Percentiles rank a stretch among this genome's conserved stretches.
These are phyloP conservation scores for Nephrotoma appendiculata DNA, from an alignment of 2,888 invertebrate species.

Conservation along the genomic window DNA sequence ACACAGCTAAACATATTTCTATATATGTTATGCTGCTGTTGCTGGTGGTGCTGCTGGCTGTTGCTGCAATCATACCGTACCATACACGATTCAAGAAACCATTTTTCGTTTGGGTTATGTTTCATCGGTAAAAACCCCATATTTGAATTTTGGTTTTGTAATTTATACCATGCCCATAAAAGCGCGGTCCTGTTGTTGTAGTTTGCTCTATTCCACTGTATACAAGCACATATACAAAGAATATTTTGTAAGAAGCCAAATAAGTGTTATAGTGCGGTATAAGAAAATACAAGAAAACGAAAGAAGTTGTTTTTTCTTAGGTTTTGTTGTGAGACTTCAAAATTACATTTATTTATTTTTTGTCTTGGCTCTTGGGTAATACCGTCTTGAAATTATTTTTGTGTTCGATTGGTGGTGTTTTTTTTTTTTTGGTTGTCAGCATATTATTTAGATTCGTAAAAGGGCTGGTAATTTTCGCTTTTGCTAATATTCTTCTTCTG, in stretches of 20 bases:
- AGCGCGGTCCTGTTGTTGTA: neutral
- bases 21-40: neutral
- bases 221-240: neutral
- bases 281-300: neutral
- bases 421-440: neutral
- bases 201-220: neutral
- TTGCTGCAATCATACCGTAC: neutral
- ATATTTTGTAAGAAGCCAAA: neutral
- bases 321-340: neutral
- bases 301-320: neutral
- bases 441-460: neutral
- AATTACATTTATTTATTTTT: neutral
- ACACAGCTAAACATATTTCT: neutral
- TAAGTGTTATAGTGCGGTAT: neutral
- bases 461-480: neutral
- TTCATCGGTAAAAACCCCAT: neutral
- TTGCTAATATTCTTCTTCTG: neutral
- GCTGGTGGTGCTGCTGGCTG: neutral
- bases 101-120: neutral
- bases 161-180: neutral
- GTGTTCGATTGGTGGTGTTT: neutral
- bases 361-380: neutral
- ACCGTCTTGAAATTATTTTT: neutral
- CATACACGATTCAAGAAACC: neutral
- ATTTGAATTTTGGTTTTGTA: neutral